Percentiles rank a stretch among this genome's conserved stretches.
Conservation (phyloP, 2,797 vertebrate genomes). For the Phoebastria nigripes region DNA sequence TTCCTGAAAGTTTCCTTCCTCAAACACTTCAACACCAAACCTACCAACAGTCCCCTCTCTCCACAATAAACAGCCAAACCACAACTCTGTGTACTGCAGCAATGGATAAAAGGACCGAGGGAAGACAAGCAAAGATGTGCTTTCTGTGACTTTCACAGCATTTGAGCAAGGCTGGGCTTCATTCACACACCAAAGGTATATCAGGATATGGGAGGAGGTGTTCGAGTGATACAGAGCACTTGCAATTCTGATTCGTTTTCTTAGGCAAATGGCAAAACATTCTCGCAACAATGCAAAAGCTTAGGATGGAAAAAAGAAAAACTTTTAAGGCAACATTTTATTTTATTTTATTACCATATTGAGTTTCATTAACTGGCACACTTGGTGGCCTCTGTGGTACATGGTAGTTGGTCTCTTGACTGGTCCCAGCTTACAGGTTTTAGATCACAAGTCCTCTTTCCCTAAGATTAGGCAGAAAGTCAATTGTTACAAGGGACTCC, state of each 20-base stretch:
- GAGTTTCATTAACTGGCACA: background rate
- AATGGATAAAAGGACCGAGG: background rate
- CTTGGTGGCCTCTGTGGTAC: background rate
- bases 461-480: background rate
- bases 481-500: background rate
- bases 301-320: background rate
- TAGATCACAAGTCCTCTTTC: background rate
- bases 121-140: background rate
- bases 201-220: background rate
- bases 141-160: background rate
- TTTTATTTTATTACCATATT: background rate
- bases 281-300: background rate
- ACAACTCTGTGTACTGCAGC: background rate
- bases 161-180: background rate
- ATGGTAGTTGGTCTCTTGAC: background rate
- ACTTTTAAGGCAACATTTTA: background rate
- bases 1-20: slow-evolving; percentile 7
- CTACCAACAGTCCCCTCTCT: background rate
- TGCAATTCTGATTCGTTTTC: background rate
- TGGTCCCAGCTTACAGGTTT: background rate
- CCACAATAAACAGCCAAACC: background rate
- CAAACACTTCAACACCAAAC: background rate
- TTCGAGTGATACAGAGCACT: background rate
- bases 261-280: background rate
- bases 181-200: background rate